Evolutionary conservation across 2,888 invertebrate species (phyloP).

Genomic region (Dicycla oo): DNA sequence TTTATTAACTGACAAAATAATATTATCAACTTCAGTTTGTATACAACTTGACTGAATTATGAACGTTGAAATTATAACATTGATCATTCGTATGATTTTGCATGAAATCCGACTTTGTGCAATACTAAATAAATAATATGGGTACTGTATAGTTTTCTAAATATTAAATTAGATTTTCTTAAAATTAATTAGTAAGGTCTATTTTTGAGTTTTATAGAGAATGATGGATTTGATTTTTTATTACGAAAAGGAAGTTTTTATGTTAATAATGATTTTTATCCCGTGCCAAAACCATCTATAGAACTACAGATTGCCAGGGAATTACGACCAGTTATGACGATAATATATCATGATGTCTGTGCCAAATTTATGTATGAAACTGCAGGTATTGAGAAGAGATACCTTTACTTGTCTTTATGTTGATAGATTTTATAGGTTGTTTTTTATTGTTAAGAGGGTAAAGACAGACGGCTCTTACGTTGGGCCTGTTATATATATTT

Average conservation of each 20-base stretch:
- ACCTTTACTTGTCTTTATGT: constrained; percentile 78
- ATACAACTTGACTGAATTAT: constrained; percentile 59
- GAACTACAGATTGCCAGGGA: constrained; percentile 75
- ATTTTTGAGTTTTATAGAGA: constrained; percentile 77
- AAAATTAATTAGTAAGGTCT: constrained; percentile 78
- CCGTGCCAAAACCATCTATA: constrained; percentile 87
- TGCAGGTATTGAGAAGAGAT: constrained; percentile 53
- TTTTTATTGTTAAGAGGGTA: constrained; percentile 89
- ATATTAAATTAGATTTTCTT: constrained; percentile 78
- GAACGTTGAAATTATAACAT: constrained; percentile 59
- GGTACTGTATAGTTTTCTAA: constrained; percentile 82
- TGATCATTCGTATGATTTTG: constrained; percentile 82
- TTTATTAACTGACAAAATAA: constrained; percentile 53
- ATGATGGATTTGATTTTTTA: constrained; percentile 76
- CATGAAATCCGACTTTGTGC: constrained; percentile 84
- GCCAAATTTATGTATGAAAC: constrained; percentile 84
- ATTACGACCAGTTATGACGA: constrained; percentile 71
- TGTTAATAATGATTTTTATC: constrained; percentile 64
- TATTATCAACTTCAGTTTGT: constrained; percentile 43
- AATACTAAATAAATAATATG: constrained; percentile 81
- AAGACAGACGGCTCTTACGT: constrained; percentile 78
- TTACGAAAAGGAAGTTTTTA: constrained; percentile 65
- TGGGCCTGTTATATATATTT: constrained; percentile 74
- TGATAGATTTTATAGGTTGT: constrained; percentile 90
- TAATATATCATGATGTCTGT: constrained; percentile 78